These are phyloP conservation scores for Dichetophora obliterata DNA, from an alignment of 2,888 invertebrate genomes.

Conservation along the genomic window DNA sequence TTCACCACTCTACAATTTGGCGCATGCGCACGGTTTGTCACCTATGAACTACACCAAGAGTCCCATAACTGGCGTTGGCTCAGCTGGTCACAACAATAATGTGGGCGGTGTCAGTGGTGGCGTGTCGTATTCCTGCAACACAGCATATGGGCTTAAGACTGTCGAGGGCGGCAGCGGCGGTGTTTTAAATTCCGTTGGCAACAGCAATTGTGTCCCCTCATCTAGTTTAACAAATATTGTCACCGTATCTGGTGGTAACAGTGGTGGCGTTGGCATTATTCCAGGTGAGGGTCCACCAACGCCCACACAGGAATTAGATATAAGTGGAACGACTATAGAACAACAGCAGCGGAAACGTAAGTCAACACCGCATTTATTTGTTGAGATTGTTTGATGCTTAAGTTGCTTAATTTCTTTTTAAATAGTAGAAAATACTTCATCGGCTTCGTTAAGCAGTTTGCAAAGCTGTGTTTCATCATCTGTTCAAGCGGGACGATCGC, in stretches of 20 bases:
- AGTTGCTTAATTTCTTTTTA: background rate
- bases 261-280: slow-evolving; percentile 50
- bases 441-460: slow-evolving; percentile 73
- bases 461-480: slow-evolving; percentile 73
- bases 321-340: slow-evolving; percentile 64
- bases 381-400: background rate
- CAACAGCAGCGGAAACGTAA: slow-evolving; percentile 76
- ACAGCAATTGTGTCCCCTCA: slow-evolving; percentile 56
- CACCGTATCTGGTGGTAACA: slow-evolving; percentile 51
- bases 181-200: slow-evolving; percentile 54
- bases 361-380: background rate
- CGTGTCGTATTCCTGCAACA: slow-evolving; percentile 64
- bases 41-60: slow-evolving; percentile 68
- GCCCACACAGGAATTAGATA: slow-evolving; percentile 83
- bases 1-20: slow-evolving; percentile 68
- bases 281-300: slow-evolving; percentile 78
- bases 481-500: slow-evolving; percentile 73
- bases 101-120: slow-evolving; percentile 51
- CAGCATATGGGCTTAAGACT: slow-evolving; percentile 67
- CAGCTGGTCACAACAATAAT: slow-evolving; percentile 54
- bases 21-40: slow-evolving; percentile 68
- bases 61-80: slow-evolving; percentile 61
- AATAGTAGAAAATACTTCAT: slow-evolving; percentile 67
- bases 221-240: slow-evolving; percentile 56
- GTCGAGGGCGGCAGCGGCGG: slow-evolving; percentile 58